Conservation (phyloP, 2,888 invertebrate species). For the Cistogaster globosa region DNA sequence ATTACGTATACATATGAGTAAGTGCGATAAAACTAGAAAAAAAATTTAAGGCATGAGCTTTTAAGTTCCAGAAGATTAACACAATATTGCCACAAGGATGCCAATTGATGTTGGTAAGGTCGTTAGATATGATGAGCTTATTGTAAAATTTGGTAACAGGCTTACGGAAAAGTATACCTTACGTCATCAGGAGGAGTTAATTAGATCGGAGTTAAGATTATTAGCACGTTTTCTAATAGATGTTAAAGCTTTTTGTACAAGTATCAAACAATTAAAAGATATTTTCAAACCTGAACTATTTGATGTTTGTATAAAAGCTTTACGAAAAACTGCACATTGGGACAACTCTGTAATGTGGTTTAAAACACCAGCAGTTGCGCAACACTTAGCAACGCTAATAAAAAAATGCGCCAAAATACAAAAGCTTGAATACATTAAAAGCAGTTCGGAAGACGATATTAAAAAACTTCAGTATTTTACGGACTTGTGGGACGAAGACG, state of each 20-base stretch:
- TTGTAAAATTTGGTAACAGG: not conserved
- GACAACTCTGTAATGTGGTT: not conserved
- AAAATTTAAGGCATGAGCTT: not conserved
- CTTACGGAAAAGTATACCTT: not conserved
- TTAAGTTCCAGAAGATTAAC: not conserved
- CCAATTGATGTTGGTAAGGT: not conserved
- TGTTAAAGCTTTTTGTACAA: not conserved
- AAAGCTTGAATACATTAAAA: constrained; percentile 14
- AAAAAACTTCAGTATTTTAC: constrained; percentile 43
- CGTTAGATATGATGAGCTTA: not conserved
- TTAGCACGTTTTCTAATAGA: not conserved
- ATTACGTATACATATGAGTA: not conserved
- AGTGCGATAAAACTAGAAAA: not conserved
- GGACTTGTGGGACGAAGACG: constrained; percentile 37
- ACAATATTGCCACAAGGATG: not conserved
- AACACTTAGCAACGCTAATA: not conserved
- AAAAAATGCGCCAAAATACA: constrained; percentile 48
- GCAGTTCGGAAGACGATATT: constrained; percentile 1
- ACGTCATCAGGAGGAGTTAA: not conserved
- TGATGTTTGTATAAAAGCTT: not conserved
- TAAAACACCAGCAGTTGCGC: not conserved
- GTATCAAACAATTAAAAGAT: not conserved
- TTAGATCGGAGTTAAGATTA: not conserved
- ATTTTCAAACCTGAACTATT: not conserved
- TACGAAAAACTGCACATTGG: not conserved